Conservation (phyloP, 2,888 invertebrate species). For the Drosophila pullipes region DNA sequence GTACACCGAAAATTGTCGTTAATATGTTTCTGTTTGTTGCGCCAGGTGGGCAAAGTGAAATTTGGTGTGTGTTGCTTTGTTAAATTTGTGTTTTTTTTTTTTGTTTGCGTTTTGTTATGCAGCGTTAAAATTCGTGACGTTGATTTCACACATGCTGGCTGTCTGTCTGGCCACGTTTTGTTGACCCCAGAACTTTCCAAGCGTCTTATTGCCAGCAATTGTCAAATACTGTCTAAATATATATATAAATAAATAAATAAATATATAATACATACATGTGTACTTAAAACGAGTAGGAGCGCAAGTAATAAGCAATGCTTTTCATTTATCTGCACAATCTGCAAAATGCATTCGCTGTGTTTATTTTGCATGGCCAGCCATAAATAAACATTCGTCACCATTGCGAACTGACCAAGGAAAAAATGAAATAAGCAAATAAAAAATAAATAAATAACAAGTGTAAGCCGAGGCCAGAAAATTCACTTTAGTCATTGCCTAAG, state of each 20-base stretch:
- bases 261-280: not conserved
- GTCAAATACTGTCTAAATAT: not conserved
- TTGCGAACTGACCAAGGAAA: constrained; percentile 6
- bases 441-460: constrained; percentile 3
- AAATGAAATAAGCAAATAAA: not conserved
- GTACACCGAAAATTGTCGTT: constrained; percentile 70
- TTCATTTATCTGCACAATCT: constrained; percentile 49
- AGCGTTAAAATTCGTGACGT: constrained; percentile 71
- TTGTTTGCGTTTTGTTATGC: constrained; percentile 63
- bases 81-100: constrained; percentile 21
- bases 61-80: constrained; percentile 40
- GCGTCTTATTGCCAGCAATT: constrained; percentile 50
- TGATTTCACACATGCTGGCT: constrained; percentile 60
- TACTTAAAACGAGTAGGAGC: constrained; percentile 23
- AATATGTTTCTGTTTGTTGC: constrained; percentile 56
- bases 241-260: too few species aligned
- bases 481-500: constrained; percentile 3
- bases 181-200: constrained; percentile 68
- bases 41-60: constrained; percentile 65
- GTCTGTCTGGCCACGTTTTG: constrained; percentile 60
- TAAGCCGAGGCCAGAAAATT: constrained; percentile 3
- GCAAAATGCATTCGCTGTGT: constrained; percentile 34
- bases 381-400: constrained; percentile 43
- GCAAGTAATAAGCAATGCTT: constrained; percentile 41
- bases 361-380: constrained; percentile 38